Conservation (phyloP, 2,797 vertebrate genomes). For the Sciurus vulgaris region DNA sequence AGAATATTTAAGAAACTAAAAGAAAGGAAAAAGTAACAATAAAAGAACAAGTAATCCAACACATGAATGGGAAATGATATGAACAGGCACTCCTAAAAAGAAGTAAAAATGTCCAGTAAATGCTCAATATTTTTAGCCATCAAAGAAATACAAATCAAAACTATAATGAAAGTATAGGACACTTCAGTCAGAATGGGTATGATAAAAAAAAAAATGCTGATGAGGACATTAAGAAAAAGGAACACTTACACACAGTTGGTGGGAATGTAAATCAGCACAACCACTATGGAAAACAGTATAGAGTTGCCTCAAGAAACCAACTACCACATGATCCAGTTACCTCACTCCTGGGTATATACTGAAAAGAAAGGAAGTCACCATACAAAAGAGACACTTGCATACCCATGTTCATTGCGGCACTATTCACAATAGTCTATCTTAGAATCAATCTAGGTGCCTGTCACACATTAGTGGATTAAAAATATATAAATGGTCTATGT, state of each 20-base stretch:
- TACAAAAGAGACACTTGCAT: neutral
- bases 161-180: too few species aligned
- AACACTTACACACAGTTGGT: neutral
- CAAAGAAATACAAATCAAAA: too few species aligned
- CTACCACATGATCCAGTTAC: neutral
- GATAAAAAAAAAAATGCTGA: neutral
- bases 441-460: neutral
- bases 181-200: too few species aligned
- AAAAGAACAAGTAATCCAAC: too few species aligned
- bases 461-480: neutral
- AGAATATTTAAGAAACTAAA: too few species aligned
- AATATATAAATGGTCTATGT: neutral
- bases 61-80: too few species aligned
- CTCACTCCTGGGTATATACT: neutral
- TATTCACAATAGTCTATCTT: neutral
- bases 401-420: neutral
- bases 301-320: neutral
- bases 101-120: too few species aligned
- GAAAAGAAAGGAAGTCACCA: neutral
- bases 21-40: too few species aligned
- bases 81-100: too few species aligned
- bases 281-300: neutral
- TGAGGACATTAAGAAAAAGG: neutral
- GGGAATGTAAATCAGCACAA: neutral
- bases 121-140: too few species aligned